phyloP scores from a whole-genome alignment of 2,888 invertebrate species.

The Endotricha flammealis region DNA sequence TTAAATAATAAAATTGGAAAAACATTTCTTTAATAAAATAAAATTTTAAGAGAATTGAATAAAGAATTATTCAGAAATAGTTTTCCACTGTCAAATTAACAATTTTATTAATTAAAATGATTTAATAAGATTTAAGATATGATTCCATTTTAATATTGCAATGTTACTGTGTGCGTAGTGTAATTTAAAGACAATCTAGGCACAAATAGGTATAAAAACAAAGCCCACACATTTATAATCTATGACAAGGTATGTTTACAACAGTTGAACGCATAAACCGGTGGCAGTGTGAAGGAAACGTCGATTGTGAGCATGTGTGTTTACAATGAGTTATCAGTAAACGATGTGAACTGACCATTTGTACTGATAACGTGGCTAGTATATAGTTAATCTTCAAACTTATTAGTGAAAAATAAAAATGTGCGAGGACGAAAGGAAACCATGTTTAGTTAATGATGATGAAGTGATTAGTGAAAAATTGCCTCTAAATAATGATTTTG shows the following conservation, averaged over 20 bases:
- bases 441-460: constrained; percentile 25
- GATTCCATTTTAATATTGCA: too few species aligned
- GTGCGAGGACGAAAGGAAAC: constrained; percentile 47
- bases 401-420: constrained; percentile 29
- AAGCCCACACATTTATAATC: constrained; percentile 11
- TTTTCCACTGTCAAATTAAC: too few species aligned
- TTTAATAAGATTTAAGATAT: too few species aligned
- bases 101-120: too few species aligned
- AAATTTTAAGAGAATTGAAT: too few species aligned
- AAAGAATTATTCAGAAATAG: too few species aligned
- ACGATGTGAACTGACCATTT: constrained; percentile 13
- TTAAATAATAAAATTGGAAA: too few species aligned
- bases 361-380: constrained; percentile 8
- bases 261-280: constrained; percentile 10
- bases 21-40: too few species aligned
- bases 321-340: constrained; percentile 12
- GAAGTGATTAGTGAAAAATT: constrained; percentile 18
- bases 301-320: constrained; percentile 11
- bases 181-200: too few species aligned
- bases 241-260: constrained; percentile 18
- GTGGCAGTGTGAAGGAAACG: constrained; percentile 5
- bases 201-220: constrained; percentile 3
- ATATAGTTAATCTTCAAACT: background rate
- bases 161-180: too few species aligned
- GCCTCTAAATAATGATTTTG: constrained; percentile 18